Evolutionary conservation across 2,888 invertebrate genomes (phyloP).

Genomic region (Ditylenchus weischeri): DNA sequence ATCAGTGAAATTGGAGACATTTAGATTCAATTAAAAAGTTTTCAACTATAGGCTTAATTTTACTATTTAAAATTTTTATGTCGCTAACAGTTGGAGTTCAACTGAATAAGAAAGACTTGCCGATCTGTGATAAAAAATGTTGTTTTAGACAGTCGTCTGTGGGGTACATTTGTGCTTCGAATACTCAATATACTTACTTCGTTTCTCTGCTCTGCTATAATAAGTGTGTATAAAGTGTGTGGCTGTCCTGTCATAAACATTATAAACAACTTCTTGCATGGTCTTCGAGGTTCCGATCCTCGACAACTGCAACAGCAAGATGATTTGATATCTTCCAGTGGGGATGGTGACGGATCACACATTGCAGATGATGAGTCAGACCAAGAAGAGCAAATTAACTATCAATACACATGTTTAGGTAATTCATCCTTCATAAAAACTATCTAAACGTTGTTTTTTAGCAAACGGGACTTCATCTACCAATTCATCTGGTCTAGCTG

Average conservation of each 20-base stretch:
- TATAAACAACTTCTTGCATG: not conserved
- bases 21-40: too few species aligned
- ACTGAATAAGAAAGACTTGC: too few species aligned
- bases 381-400: constrained; percentile 18
- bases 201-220: not conserved
- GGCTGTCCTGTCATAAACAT: not conserved
- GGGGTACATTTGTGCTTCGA: constrained; percentile 1
- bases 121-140: not conserved
- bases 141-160: not conserved
- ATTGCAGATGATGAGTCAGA: constrained; percentile 31
- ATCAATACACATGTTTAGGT: constrained; percentile 5
- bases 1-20: too few species aligned
- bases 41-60: too few species aligned
- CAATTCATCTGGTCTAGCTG: not conserved
- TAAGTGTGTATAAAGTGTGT: constrained; percentile 3
- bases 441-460: not conserved
- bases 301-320: constrained; percentile 20
- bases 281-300: constrained; percentile 2
- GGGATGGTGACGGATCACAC: constrained; percentile 26
- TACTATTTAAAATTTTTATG: too few species aligned
- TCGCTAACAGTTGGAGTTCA: too few species aligned
- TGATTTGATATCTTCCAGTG: constrained; percentile 31
- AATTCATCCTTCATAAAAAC: too few species aligned
- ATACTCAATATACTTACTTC: not conserved
- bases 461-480: not conserved